Evolutionary conservation across 1,140 invertebrate genomes (phyloP).

Genomic region (Argopecten irradians): DNA sequence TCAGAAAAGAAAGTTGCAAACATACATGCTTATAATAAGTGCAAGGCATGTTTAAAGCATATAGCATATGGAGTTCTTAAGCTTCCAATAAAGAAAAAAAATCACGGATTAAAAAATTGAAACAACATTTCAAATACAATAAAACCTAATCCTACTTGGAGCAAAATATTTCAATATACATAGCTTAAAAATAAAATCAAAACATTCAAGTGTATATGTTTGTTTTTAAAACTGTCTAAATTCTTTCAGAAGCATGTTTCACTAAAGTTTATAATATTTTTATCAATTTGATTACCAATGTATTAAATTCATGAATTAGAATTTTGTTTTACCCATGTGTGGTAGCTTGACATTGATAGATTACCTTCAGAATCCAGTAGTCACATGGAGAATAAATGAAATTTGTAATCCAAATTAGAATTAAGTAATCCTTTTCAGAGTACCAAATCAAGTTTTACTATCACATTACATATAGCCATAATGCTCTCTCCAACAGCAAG

Average conservation of each 20-base stretch:
- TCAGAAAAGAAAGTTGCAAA: background rate
- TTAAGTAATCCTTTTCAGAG: background rate
- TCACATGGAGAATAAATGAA: background rate
- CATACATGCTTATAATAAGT: background rate
- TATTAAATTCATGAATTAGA: too few relatives aligned
- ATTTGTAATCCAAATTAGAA: background rate
- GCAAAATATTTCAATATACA: background rate
- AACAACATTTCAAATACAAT: background rate
- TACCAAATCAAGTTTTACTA: background rate
- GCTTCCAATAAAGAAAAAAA: constrained; percentile 1
- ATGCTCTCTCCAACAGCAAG: background rate
- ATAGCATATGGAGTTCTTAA: background rate
- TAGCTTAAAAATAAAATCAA: background rate
- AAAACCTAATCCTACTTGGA: background rate
- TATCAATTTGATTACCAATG: too few relatives aligned
- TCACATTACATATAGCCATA: too few relatives aligned
- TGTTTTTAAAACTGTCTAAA: too few relatives aligned
- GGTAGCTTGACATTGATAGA: too few relatives aligned
- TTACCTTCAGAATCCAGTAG: background rate
- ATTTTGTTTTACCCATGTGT: too few relatives aligned
- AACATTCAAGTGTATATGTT: too few relatives aligned
- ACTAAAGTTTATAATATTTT: too few relatives aligned
- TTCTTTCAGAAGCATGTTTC: too few relatives aligned
- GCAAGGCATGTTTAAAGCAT: background rate
- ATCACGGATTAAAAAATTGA: background rate